Conservation (phyloP, 37 sponge, comb jelly and placozoan genomes). For the Halichondria panicea region DNA sequence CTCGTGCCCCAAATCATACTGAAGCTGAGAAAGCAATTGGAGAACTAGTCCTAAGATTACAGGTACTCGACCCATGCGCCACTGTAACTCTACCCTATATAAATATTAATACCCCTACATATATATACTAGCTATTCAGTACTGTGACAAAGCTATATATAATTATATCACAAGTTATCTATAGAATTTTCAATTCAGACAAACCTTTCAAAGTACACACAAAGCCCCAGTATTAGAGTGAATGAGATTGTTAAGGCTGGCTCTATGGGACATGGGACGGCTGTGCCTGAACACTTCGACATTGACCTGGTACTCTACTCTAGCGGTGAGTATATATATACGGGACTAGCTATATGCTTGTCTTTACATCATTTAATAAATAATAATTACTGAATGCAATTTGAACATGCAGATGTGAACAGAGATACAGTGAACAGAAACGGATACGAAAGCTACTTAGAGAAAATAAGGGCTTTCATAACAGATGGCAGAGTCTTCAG, state of each 20-base stretch:
- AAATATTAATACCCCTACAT: neutral
- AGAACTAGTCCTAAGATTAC: no score
- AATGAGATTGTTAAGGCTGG: conserved; percentile 46
- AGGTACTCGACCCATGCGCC: no score
- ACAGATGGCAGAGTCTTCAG: no score
- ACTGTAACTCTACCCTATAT: no score
- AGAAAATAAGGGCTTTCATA: no score
- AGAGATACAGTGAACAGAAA: conserved; percentile 1
- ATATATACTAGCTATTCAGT: neutral
- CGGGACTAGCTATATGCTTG: neutral
- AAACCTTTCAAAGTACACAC: neutral
- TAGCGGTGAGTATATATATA: conserved; percentile 21
- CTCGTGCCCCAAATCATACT: no score
- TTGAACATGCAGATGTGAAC: neutral
- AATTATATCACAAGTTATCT: neutral
- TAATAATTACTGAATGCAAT: neutral
- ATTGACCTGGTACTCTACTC: conserved; percentile 59
- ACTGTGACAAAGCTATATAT: no score
- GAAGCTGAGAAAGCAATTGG: no score
- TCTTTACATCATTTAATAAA: no score
- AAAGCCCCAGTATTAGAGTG: conserved; percentile 1
- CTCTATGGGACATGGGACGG: conserved; percentile 59
- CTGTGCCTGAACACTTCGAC: conserved; percentile 41
- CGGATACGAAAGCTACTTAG: neutral
- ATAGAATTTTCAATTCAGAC: neutral